These are phyloP conservation scores for Equus quagga DNA, from an alignment of 2,113 vertebrate genomes.

Conservation along the genomic window DNA sequence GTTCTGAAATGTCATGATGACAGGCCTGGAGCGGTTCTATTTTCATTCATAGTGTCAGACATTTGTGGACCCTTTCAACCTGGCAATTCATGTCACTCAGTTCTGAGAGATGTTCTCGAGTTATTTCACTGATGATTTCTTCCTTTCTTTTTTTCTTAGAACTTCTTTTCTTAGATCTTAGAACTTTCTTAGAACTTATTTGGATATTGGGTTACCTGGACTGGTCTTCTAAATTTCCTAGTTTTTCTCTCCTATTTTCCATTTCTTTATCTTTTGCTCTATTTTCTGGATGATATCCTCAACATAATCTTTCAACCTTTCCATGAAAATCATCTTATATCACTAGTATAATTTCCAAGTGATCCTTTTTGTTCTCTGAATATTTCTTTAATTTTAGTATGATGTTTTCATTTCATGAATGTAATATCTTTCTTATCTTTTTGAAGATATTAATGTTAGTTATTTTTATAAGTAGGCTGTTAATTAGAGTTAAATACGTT, in stretches of 20 bases:
- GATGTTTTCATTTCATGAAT: background rate
- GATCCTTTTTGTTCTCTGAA: background rate
- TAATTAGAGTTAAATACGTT: background rate
- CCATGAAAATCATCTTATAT: background rate
- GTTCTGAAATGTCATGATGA: background rate
- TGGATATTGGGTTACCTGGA: background rate
- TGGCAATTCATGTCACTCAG: background rate
- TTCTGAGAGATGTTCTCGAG: background rate
- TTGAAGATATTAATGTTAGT: background rate
- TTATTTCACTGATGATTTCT: background rate
- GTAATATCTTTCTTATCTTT: background rate
- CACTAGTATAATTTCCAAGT: background rate
- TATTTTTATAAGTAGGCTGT: conserved; percentile 14
- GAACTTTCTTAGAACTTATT: background rate
- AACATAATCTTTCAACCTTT: background rate
- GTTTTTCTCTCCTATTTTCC: background rate
- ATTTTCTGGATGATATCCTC: background rate
- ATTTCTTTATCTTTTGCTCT: background rate
- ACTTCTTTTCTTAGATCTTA: too few relatives aligned
- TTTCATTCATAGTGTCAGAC: background rate
- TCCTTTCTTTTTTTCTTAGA: background rate
- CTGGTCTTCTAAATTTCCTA: background rate
- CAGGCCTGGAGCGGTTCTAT: background rate
- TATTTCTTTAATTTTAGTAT: conserved; percentile 11
- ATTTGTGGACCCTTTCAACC: background rate